Percentiles rank a stretch among this genome's conserved stretches.
phyloP scores from a whole-genome alignment of 2,113 vertebrate genomes.

The Cepphus grylle region DNA sequence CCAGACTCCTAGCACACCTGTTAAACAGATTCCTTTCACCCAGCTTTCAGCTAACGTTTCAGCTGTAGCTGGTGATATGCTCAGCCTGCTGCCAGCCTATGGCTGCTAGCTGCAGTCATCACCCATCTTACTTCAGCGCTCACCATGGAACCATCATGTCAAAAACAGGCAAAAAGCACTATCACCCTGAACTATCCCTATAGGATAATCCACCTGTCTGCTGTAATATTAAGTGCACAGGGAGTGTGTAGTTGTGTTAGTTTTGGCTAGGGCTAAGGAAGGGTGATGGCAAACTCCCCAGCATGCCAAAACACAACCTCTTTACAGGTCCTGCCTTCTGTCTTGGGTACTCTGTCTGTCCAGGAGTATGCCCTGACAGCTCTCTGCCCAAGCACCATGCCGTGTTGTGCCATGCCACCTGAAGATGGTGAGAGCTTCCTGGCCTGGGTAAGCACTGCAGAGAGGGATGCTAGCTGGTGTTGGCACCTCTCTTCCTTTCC shows the following conservation, averaged over 20 bases:
- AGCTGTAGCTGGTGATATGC: neutral
- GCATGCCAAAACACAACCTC: fast-evolving
- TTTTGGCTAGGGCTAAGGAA: neutral
- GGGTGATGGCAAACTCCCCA: fast-evolving
- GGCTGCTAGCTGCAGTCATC: neutral
- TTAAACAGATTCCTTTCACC: slow-evolving; percentile 70
- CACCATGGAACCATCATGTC: neutral
- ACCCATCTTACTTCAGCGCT: neutral
- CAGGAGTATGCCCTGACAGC: too few species aligned
- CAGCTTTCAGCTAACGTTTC: slow-evolving; percentile 60
- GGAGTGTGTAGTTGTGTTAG: fast-evolving
- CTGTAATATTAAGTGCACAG: neutral
- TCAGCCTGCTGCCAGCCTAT: neutral
- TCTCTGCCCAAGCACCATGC: neutral
- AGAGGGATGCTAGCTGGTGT: neutral
- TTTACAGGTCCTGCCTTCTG: neutral
- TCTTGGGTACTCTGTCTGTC: fast-evolving
- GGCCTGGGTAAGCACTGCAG: neutral
- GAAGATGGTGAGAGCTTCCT: neutral
- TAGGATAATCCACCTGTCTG: neutral
- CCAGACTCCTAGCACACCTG: slow-evolving; percentile 74
- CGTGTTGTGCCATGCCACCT: neutral
- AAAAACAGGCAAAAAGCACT: neutral
- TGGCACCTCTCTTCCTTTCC: neutral
- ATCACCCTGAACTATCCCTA: fast-evolving